Evolutionary conservation across 2,888 invertebrate genomes (phyloP), one percentile per base, ranked within the genome.

Genomic region (Drosophila engyochracea): DNA sequence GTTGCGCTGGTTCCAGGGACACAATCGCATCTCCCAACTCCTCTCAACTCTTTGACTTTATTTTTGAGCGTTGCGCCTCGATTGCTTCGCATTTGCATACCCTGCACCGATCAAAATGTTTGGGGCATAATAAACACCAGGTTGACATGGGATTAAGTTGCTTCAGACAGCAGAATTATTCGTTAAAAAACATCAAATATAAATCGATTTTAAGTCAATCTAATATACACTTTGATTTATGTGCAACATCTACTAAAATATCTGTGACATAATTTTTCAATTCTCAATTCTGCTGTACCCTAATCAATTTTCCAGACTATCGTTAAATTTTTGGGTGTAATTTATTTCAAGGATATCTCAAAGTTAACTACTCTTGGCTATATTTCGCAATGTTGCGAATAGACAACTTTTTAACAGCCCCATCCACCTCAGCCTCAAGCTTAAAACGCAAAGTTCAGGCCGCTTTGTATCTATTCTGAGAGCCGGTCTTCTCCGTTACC

Each of bases 391-490:
- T 22, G 31, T 41, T 37, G 69, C 66, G 75, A 66, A 65, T 61
- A 61, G 22, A 28, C 53, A 67, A 35, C 55, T 73, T 76, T 31
- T n/a, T 44, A 64, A 37, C 4, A 39, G 58, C 30, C 54, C 22
- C 16, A 30, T 41, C 57, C 47, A 51, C 28, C 4, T 53, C 51
- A 37, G 16, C 19, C 37, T 59, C 47, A 49, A 53, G 52, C 68
- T 82, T 79, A 82, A 80, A 80, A 74, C 70, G 74, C 53, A 86
- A 63, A 78, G 85, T 64, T 84, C 69, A 70, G 25, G 25, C 47
- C 49, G 22, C 47, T 60, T 55, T 63, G 39, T 54, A 64, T 73
- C 81, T 85, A 85, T 85, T 79, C 70, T 61, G 57, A 58, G 83
- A 54, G 54, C 37, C 19, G 12, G 41, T 37, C 37, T 22, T n/a